These are phyloP conservation scores for Limnothrissa miodon DNA, from an alignment of 2,113 vertebrate species.

Conservation along the genomic window DNA sequence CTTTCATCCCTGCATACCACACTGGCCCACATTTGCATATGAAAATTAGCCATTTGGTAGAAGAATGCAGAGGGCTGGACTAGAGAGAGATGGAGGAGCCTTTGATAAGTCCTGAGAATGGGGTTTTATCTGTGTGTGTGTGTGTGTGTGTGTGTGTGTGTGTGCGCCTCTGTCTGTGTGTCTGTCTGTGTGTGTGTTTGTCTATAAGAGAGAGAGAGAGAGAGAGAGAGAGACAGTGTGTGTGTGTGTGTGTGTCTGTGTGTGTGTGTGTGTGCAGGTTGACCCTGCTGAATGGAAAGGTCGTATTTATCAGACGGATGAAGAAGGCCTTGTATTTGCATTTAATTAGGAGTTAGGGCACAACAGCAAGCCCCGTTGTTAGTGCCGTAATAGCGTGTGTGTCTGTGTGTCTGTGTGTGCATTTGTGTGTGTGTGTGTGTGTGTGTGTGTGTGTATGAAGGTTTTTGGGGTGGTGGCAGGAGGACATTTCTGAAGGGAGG, in stretches of 20 bases:
- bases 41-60: background rate
- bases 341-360: slow-evolving; percentile 71
- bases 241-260: slow-evolving; percentile 10
- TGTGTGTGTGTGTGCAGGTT: background rate
- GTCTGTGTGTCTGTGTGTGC: background rate
- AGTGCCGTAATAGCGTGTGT: slow-evolving; percentile 40
- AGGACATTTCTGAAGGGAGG: background rate
- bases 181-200: background rate
- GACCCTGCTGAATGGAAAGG: slow-evolving; percentile 42
- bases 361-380: slow-evolving; percentile 57
- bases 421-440: slow-evolving; percentile 8
- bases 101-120: background rate
- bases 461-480: background rate
- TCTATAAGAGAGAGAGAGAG: no score
- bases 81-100: background rate
- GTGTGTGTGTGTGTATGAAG: background rate
- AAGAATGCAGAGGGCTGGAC: background rate
- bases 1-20: background rate
- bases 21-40: background rate
- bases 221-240: no score
- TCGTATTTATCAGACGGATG: slow-evolving; percentile 73
- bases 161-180: slow-evolving; percentile 9
- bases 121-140: background rate
- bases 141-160: background rate
- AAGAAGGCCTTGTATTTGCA: slow-evolving; percentile 73